Base-by-base conservation (phyloP, 2,797 vertebrate genomes). In the Heterohyrax brucei region DNA sequence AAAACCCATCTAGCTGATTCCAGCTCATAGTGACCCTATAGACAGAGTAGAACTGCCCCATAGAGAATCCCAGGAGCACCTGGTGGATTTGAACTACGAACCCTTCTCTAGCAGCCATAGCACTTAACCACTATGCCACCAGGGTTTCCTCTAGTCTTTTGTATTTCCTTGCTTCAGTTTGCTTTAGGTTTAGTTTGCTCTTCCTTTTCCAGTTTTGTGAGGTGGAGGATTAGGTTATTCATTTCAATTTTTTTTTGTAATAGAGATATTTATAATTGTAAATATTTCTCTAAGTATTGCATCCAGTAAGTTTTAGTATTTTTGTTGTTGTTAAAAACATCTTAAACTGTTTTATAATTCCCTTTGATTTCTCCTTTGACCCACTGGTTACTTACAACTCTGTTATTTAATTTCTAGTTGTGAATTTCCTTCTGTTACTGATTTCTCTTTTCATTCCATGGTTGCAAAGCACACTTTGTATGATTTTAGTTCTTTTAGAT, bases 401-500 rank as follows among this genome's bases (percentile, higher is more conserved):
- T 88, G 46, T 66, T 76, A 28, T 56, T 89, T 91, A 76, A 81
- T 59, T 87, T 85, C 21, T 46, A 10, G 89, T 78, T 95, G 44
- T 50, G 10, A 66, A 33, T 78, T 95, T 96, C 33, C 10, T 68
- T 88, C 68, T 48, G 62, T n/a, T 72, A 14, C 21, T 64, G n/a
- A 68, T 82, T 76, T 78, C 77, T 78, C 59, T 64, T 70, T 83
- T 91, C 7, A 84, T 70, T 61, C 64, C 14, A 26, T 87, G 8
- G 4, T 46, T 91, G 61, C 28, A 46, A 44, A 88, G 64, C 28
- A 77, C 46, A 22, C 5, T 13, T 73, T 70, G 28, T 39, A 33
- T 92, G n/a, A 70, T 66, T 89, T 84, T 10, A 66, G 9, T 89
- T 70, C 53, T 93, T 94, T 95, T 77, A 85, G 82, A 9, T 81